phyloP scores from a whole-genome alignment of 2,113 vertebrate species.

The Odocoileus virginianus region DNA sequence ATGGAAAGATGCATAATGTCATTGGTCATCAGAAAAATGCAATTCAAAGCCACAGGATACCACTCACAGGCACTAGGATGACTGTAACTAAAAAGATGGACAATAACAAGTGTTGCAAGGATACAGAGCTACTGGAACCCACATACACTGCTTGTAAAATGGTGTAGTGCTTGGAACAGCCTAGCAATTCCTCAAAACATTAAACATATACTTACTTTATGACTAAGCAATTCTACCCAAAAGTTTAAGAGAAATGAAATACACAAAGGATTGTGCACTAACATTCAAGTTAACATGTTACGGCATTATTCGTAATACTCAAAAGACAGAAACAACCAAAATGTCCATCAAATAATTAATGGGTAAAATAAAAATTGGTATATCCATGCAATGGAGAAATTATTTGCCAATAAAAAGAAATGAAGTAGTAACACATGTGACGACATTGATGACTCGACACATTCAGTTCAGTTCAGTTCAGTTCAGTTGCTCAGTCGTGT shows the following conservation, averaged over 20 bases:
- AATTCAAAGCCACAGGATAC: background rate
- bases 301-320: background rate
- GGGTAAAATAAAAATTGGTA: background rate
- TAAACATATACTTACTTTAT: background rate
- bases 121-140: background rate
- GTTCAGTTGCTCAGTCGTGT: too few relatives aligned
- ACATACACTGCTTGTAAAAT: too few relatives aligned
- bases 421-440: background rate
- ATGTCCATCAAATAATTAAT: background rate
- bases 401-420: background rate
- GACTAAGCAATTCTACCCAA: background rate
- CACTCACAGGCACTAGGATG: background rate
- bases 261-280: background rate
- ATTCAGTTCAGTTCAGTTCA: too few relatives aligned
- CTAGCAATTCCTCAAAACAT: too few relatives aligned
- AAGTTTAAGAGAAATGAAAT: background rate
- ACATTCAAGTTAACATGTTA: background rate
- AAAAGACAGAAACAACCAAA: background rate
- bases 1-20: background rate
- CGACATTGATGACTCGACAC: background rate
- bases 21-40: background rate
- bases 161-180: background rate
- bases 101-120: background rate
- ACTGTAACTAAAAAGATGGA: background rate
- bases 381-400: background rate